Conservation (phyloP, 2,113 vertebrate species). For the Ranitomeya variabilis region DNA sequence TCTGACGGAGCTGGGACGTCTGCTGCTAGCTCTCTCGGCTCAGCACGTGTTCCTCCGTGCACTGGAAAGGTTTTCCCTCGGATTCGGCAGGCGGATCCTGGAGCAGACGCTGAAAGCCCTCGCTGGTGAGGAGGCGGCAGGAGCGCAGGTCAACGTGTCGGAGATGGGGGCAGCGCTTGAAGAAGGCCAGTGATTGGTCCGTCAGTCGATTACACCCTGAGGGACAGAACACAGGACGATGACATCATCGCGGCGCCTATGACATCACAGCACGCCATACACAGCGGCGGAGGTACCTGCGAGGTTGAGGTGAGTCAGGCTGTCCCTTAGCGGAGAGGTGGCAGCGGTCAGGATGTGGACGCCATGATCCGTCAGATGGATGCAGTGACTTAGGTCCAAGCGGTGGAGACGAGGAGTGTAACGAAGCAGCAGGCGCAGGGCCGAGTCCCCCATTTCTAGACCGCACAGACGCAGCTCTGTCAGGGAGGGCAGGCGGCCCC, state of each 20-base stretch:
- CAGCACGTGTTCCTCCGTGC: slow-evolving; percentile 51
- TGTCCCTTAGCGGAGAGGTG: slow-evolving; percentile 51
- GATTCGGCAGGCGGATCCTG: slow-evolving; percentile 46
- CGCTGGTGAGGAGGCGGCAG: slow-evolving; percentile 51
- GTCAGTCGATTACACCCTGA: slow-evolving; percentile 52
- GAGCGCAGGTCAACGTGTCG: slow-evolving; percentile 47
- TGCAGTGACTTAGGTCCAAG: slow-evolving; percentile 53
- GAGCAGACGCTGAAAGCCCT: slow-evolving; percentile 51
- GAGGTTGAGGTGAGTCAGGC: slow-evolving; percentile 53
- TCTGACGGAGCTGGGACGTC: not conserved
- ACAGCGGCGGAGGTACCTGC: slow-evolving; percentile 11
- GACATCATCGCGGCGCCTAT: not conserved
- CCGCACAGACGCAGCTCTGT: slow-evolving; percentile 47
- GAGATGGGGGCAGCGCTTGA: slow-evolving; percentile 47
- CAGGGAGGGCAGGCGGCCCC: slow-evolving; percentile 39
- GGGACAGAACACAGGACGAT: not conserved
- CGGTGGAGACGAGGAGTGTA: slow-evolving; percentile 47
- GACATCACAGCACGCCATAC: not conserved
- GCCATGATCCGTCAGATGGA: slow-evolving; percentile 47
- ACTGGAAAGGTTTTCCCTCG: slow-evolving; percentile 48
- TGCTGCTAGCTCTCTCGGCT: slow-evolving; percentile 51
- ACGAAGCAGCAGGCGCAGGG: slow-evolving; percentile 50
- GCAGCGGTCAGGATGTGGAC: slow-evolving; percentile 53
- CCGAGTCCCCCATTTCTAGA: slow-evolving; percentile 42
- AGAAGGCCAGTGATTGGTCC: slow-evolving; percentile 55